Evolutionary conservation across 1,140 invertebrate genomes (phyloP).

Genomic region (Andricus grossulariae): DNA sequence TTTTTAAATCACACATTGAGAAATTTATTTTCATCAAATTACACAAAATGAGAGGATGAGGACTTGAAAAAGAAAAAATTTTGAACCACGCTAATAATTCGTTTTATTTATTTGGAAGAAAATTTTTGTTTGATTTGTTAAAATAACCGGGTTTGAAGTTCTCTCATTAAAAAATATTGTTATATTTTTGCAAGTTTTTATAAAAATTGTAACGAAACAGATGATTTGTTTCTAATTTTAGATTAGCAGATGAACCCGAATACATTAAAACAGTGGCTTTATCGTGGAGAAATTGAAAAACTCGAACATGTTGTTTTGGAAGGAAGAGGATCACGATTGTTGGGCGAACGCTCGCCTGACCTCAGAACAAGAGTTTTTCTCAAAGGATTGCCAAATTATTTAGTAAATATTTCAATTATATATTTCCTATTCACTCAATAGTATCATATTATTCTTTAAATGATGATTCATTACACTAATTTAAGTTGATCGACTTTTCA

Average conservation of each 20-base stretch:
- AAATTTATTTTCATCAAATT: too few relatives aligned
- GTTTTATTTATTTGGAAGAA: too few relatives aligned
- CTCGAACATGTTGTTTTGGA: conserved; percentile 86
- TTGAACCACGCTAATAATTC: too few relatives aligned
- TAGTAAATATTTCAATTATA: conserved; percentile 75
- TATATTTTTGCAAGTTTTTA: neutral
- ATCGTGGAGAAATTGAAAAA: conserved; percentile 84
- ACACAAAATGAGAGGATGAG: too few relatives aligned
- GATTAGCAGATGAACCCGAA: conserved; percentile 73
- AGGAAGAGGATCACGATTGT: conserved; percentile 84
- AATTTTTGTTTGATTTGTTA: too few relatives aligned
- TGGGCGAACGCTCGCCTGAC: conserved; percentile 82
- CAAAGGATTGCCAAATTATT: conserved; percentile 80
- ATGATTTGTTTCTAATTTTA: neutral
- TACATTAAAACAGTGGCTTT: conserved; percentile 82
- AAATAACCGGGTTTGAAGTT: too few relatives aligned
- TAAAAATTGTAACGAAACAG: too few relatives aligned
- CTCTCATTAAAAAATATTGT: neutral
- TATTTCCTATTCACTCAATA: neutral
- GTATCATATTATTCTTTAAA: neutral
- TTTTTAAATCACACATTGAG: too few relatives aligned
- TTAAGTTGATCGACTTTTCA: too few relatives aligned
- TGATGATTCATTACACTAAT: too few relatives aligned
- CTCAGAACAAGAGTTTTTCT: conserved; percentile 82
- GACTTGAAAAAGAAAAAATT: too few relatives aligned